Evolutionary conservation across 2,113 vertebrate species (phyloP), one percentile per base, ranked within the genome.

Genomic region (Pelodiscus sinensis): DNA sequence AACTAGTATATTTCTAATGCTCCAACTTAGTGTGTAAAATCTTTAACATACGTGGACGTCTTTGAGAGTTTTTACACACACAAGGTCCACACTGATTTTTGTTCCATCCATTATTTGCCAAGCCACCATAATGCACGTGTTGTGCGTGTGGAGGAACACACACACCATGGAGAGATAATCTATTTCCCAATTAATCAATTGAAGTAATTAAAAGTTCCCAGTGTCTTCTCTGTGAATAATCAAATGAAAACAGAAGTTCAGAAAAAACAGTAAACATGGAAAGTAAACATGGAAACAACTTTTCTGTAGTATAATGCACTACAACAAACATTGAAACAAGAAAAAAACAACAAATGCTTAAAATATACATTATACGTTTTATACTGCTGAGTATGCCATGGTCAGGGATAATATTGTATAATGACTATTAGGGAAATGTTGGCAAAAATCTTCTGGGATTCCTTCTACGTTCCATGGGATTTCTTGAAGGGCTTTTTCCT

Each of bases 401-500:
- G 50, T 38, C 57, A 7, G 2, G 18, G 51, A 19, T 44, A 3
- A 57, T 85, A 8, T 9, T 7, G 13, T 4, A 2, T 18, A 14
- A 35, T 19, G 73, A 14, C 0, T 16, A 51, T 16, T 2, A 16
- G 86, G 50, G 84, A 52, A 6, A 65, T 65, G 62, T n/a, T 11
- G 2, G 8, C 4, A 1, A 3, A 0, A 0, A 0, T 3, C 62
- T 80, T 52, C 0, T 0, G 21, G 52, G 56, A 50, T 55, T 73
- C 35, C 25, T 11, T 58, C 51, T 1, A 1, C 3, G 1, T 21
- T 51, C 0, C 0, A 0, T 8, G 54, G 35, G 51, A 31, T 91
- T 62, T 8, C 52, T 13, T 13, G 8, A 5, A 8, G 0, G 0
- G 9, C 44, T 1, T 4, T 1, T 57, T 56, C 31, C 0, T 55